Base-by-base conservation (phyloP, 2,888 invertebrate genomes). In the Eledona agricola region DNA sequence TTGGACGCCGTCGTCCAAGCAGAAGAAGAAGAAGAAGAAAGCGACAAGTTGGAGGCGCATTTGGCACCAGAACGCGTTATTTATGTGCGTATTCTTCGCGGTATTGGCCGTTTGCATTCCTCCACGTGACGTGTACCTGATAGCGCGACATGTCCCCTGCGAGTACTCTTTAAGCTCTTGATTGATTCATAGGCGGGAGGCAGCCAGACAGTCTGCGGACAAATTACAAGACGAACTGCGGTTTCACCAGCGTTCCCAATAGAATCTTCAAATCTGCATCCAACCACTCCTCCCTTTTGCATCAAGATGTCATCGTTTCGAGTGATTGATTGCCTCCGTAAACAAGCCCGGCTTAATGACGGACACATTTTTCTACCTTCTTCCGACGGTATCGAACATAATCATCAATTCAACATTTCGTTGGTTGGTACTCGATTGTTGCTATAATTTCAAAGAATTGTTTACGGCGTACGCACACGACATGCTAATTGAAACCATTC, bases 401-500 rank as follows among this genome's bases (percentile, higher is more conserved):
- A n/a, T n/a, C n/a, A n/a, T n/a, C n/a, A 46, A 46, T 46, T 46
- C 34, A 46, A 34, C 46, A 46, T 46, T 46, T 46, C 34, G 35
- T 19, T 32, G 19, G 23, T 17, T 16, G 12, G 42, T 11, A 17
- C 17, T 50, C 40, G 49, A 50, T 40, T 50, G 49, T 58, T 59
- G 61, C 53, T 57, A 59, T 57, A 58, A 60, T 62, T 62, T 57
- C 62, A 59, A 42, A 49, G 54, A 54, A 54, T 54, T 54, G 54
- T 49, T 54, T 54, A 54, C 49, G 22, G 10, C 19, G 35, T 65
- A 67, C 66, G 66, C 63, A 59, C 42, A 51, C 51, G 29, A 57
- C 63, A 66, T 69, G 66, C 62, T 64, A 66, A 67, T 63, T 60
- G 53, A 29, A 55, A 61, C 53, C 57, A 58, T 60, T 63, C 60